Evolutionary conservation across 1,140 invertebrate genomes (phyloP), one percentile per base, ranked within the genome.

Genomic region (Drosophila triauraria): DNA sequence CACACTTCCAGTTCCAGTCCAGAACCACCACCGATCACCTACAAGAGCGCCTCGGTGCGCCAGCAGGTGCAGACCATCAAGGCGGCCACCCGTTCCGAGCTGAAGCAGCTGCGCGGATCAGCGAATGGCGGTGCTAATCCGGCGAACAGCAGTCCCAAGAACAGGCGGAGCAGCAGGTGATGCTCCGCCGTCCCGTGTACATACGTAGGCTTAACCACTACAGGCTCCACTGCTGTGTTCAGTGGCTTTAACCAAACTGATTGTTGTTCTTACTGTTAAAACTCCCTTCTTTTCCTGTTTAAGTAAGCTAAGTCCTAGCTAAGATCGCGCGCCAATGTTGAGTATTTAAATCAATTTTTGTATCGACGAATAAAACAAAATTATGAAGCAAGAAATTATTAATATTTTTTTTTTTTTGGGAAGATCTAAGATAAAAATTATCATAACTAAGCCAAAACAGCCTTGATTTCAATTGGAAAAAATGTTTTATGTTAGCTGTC

Each of bases 11-110:
- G 5, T 17, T 5, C 51, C 4, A 58, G 6, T 5, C 23, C 25
- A 9, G 15, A 56, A 10, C 7, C 62, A 25, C 9, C 62, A 35
- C 9, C 88, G 3, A 46, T 77, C 8, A 68, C 63, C 27, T 92
- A 80, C 42, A 93, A 93, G 56, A 93, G 68, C 57, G 15, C 44
- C 6, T 56, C 75, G 1, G 70, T 91, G 42, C 86, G 90, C 10
- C 82, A 90, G 4, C 83, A 92, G 56, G 84, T 93, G 38, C 78
- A 92, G 43, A 78, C 42, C 25, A 92, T 93, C 27, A 92, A 92
- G 48, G 68, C 80, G 1, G 63, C 90, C 6, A 70, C 78, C 6
- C 91, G 91, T 15, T 75, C 46, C 32, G 84, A 93, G 20, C 32
- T 93, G 7, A 93, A 92, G 50, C 80, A 93, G 48, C 35, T 93